phyloP scores from a whole-genome alignment of 2,888 invertebrate genomes.

The Caenorhabditis doughertyi region DNA sequence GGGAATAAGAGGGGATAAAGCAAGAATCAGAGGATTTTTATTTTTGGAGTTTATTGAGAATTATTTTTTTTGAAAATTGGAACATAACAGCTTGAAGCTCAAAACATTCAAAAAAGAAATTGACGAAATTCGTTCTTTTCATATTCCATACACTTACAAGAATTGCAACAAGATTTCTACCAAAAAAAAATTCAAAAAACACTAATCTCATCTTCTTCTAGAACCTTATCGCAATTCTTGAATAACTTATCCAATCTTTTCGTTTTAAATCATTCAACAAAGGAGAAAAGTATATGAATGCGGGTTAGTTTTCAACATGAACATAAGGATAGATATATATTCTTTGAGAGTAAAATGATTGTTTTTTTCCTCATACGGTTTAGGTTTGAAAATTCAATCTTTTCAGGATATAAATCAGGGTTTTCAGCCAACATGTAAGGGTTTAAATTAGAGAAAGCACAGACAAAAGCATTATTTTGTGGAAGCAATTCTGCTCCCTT shows the following conservation, averaged over 20 bases:
- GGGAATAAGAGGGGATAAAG: neutral
- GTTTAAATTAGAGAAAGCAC: conserved; percentile 13
- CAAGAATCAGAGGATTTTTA: too few relatives aligned
- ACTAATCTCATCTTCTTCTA: too few relatives aligned
- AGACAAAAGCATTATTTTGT: conserved; percentile 13
- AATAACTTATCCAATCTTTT: neutral
- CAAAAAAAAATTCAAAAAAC: too few relatives aligned
- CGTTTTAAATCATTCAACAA: conserved; percentile 1
- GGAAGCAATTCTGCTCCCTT: neutral
- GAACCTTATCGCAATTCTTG: neutral
- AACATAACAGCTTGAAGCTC: too few relatives aligned
- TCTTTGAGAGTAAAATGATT: neutral
- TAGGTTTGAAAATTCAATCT: neutral
- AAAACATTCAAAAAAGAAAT: too few relatives aligned
- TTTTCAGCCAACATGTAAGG: conserved; percentile 8
- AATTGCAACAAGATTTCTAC: too few relatives aligned
- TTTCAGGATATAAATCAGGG: conserved; percentile 1
- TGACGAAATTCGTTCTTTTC: too few relatives aligned
- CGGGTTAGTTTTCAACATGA: conserved; percentile 23
- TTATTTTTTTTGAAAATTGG: too few relatives aligned
- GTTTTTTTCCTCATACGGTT: neutral
- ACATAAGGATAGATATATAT: conserved; percentile 16
- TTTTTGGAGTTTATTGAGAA: too few relatives aligned
- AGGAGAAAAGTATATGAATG: conserved; percentile 10
- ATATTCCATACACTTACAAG: too few relatives aligned